A percentile compares a stretch with the other conserved stretches of the same genome.
These are phyloP conservation scores for Synanthedon vespiformis DNA, from an alignment of 2,888 invertebrate species.

Conservation along the genomic window DNA sequence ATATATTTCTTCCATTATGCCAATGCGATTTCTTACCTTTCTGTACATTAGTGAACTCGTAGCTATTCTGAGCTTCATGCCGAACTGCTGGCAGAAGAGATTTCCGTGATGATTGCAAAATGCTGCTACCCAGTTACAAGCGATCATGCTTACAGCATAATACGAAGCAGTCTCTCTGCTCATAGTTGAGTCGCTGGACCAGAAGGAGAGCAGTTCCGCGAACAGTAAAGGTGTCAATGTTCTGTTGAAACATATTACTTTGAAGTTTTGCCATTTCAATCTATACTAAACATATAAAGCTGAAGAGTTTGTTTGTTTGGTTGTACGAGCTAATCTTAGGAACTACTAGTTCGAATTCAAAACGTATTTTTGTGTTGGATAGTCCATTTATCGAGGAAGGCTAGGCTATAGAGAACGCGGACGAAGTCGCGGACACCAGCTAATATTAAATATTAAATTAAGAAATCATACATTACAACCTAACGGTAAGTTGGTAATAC, in stretches of 20 bases:
- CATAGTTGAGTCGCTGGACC: slow-evolving; percentile 67
- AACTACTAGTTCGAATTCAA: too few relatives aligned
- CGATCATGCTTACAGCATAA: slow-evolving; percentile 61
- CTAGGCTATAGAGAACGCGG: too few relatives aligned
- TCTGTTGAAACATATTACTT: slow-evolving; percentile 28
- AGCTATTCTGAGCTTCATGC: slow-evolving; percentile 80
- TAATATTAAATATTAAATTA: too few relatives aligned
- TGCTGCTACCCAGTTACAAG: slow-evolving; percentile 58
- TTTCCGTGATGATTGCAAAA: slow-evolving; percentile 79
- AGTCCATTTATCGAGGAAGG: too few relatives aligned
- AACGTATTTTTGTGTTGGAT: too few relatives aligned
- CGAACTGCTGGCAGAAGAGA: slow-evolving; percentile 74
- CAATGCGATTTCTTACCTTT: slow-evolving; percentile 69
- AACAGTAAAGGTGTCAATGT: slow-evolving; percentile 74
- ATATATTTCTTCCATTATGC: background rate
- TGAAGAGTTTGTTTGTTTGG: too few relatives aligned
- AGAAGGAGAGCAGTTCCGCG: slow-evolving; percentile 53
- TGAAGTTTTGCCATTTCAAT: too few relatives aligned
- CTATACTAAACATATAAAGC: too few relatives aligned
- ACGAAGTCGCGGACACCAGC: too few relatives aligned
- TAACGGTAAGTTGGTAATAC: too few relatives aligned
- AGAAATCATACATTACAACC: too few relatives aligned
- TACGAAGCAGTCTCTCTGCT: slow-evolving; percentile 62
- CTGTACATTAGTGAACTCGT: slow-evolving; percentile 80
- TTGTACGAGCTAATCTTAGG: too few relatives aligned